Conservation (phyloP, 1,140 invertebrate species). For the Dendroctonus ponderosae region DNA sequence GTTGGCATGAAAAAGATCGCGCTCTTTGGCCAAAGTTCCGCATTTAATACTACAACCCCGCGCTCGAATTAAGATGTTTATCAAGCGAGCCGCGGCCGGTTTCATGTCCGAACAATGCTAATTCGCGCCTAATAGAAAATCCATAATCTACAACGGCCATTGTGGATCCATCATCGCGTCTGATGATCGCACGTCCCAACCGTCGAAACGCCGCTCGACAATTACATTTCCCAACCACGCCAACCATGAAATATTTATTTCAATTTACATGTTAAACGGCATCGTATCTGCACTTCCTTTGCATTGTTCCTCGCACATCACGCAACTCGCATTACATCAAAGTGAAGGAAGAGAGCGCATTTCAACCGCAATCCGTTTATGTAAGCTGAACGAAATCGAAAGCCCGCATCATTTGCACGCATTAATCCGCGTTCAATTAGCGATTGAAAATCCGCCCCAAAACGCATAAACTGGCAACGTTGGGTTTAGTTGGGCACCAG, state of each 20-base stretch:
- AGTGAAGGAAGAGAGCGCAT: constrained; percentile 21
- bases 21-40: constrained; percentile 29
- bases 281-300: constrained; percentile 11
- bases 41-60: constrained; percentile 31
- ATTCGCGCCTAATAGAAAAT: constrained; percentile 34
- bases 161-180: not conserved
- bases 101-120: constrained; percentile 29
- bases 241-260: constrained; percentile 4
- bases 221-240: not conserved
- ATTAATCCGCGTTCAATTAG: not conserved
- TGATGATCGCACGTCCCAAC: not conserved
- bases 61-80: constrained; percentile 37
- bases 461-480: too few relatives aligned
- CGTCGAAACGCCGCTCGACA: not conserved
- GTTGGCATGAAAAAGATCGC: constrained; percentile 34
- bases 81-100: constrained; percentile 9
- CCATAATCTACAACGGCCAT: constrained; percentile 12
- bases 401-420: not conserved
- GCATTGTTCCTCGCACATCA: constrained; percentile 14
- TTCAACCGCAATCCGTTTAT: constrained; percentile 27
- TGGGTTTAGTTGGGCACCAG: too few relatives aligned
- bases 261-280: constrained; percentile 4
- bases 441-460: not conserved
- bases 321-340: constrained; percentile 21
- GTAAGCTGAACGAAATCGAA: constrained; percentile 20